Conservation (phyloP, 2,888 invertebrate genomes). For the Electrophaes corylata region DNA sequence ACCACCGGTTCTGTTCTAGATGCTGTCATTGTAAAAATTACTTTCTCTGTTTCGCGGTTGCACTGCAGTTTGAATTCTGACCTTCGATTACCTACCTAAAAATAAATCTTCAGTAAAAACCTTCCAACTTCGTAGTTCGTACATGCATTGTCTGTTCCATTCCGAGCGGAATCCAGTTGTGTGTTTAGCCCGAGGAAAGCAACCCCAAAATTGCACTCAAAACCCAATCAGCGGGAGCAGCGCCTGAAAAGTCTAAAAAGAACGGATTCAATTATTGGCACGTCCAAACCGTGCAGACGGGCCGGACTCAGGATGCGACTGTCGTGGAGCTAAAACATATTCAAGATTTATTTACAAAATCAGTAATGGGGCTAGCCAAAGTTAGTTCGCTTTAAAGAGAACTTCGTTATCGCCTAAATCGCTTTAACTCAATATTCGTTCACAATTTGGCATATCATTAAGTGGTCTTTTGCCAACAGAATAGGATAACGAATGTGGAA, state of each 20-base stretch:
- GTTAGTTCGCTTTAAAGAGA: no score
- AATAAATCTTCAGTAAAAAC: not conserved
- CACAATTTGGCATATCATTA: no score
- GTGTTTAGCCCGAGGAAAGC: constrained; percentile 31
- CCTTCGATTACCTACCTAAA: not conserved
- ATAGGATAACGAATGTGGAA: no score
- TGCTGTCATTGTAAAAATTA: no score
- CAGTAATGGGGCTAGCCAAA: no score
- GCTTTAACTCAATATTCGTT: no score
- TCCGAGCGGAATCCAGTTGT: constrained; percentile 15
- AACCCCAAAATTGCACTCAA: constrained; percentile 37
- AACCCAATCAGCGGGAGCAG: constrained; percentile 37
- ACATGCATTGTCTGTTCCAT: constrained; percentile 9
- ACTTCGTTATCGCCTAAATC: no score
- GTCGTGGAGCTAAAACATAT: not conserved
- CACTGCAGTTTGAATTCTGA: no score
- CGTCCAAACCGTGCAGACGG: constrained; percentile 33
- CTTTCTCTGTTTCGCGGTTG: no score
- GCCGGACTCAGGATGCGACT: constrained; percentile 16
- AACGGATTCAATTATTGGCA: constrained; percentile 41
- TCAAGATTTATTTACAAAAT: no score
- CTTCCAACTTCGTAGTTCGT: not conserved
- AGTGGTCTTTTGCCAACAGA: no score
- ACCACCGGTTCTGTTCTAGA: no score
- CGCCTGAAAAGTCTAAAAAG: constrained; percentile 41